A percentile compares a stretch with the other conserved stretches of the same genome.
These are phyloP conservation scores for Jacana jacana DNA, from an alignment of 2,113 vertebrate species.

Conservation along the genomic window DNA sequence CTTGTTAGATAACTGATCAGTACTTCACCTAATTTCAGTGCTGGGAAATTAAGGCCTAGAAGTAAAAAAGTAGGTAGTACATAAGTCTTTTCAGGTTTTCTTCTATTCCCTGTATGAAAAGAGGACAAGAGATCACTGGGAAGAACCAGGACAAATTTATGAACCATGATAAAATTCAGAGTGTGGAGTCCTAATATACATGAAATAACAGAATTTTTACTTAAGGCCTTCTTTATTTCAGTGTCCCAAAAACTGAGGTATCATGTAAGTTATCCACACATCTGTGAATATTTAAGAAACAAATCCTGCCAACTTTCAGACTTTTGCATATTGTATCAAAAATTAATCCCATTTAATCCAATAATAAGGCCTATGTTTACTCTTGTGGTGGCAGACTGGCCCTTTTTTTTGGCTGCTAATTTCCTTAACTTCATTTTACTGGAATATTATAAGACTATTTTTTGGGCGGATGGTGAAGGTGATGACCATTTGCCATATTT, in stretches of 20 bases:
- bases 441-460: neutral
- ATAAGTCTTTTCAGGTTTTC: neutral
- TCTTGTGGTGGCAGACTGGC: no score
- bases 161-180: neutral
- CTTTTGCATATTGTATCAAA: neutral
- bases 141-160: neutral
- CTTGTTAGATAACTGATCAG: neutral
- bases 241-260: neutral
- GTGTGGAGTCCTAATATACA: neutral
- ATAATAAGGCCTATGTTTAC: neutral
- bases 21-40: neutral
- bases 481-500: neutral
- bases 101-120: neutral
- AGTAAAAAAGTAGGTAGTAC: neutral
- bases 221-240: neutral
- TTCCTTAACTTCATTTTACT: neutral
- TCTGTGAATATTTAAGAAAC: neutral
- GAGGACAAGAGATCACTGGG: neutral
- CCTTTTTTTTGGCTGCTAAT: neutral
- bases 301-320: neutral
- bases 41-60: neutral
- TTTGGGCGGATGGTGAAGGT: neutral
- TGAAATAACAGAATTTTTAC: neutral
- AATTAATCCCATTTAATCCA: neutral
- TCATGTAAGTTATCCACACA: neutral